phyloP scores from a whole-genome alignment of 2,888 invertebrate species.

The Salpingus planirostris region DNA sequence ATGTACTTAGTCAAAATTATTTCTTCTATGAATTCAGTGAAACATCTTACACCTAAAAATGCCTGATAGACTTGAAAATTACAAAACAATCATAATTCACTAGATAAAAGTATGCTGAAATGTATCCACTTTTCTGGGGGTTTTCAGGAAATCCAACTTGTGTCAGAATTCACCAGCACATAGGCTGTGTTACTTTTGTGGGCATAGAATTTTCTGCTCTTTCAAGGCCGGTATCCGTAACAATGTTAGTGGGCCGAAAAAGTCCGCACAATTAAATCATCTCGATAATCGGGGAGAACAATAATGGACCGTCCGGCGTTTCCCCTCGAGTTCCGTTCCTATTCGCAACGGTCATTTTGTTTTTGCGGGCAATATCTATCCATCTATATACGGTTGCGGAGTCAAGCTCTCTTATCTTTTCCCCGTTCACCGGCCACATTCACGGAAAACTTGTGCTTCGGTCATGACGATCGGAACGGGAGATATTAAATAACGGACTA shows the following conservation, averaged over 20 bases:
- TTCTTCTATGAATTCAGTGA: too few relatives aligned
- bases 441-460: conserved; percentile 17
- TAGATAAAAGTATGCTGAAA: too few relatives aligned
- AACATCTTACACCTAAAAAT: too few relatives aligned
- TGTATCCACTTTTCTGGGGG: too few relatives aligned
- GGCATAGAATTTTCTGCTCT: background rate
- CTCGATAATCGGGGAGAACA: conserved; percentile 13
- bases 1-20: too few relatives aligned
- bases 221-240: conserved; percentile 2
- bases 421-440: conserved; percentile 21
- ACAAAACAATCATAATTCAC: too few relatives aligned
- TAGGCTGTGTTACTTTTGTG: too few relatives aligned
- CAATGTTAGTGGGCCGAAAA: conserved; percentile 12
- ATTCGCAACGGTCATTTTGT: conserved; percentile 17
- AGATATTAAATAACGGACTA: conserved; percentile 26
- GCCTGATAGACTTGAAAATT: too few relatives aligned
- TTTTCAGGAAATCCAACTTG: too few relatives aligned
- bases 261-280: conserved; percentile 13
- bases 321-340: conserved; percentile 13
- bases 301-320: conserved; percentile 11
- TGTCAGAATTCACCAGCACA: too few relatives aligned
- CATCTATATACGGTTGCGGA: too few relatives aligned
- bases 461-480: conserved; percentile 21
- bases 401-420: conserved; percentile 22
- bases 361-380: conserved; percentile 20